These are phyloP conservation scores for Heliocidaris erythrogramma DNA, from an alignment of 35 echinoderm and acorn worm species.

Conservation along the genomic window DNA sequence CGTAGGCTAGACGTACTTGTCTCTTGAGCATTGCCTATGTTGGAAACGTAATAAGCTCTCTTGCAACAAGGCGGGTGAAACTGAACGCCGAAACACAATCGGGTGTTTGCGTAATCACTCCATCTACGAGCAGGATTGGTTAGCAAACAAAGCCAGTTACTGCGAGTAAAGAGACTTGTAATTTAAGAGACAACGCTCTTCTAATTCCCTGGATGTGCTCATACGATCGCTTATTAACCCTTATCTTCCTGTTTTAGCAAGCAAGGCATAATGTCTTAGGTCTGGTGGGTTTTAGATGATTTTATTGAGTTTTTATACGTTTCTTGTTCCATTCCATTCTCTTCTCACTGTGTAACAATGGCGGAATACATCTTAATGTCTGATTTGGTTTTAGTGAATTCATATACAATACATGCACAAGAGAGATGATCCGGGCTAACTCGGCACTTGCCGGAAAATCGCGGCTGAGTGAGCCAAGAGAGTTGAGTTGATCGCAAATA, in stretches of 20 bases:
- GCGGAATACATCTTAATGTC: no score
- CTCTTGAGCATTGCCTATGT: neutral
- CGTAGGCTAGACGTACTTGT: neutral
- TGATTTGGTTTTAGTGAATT: no score
- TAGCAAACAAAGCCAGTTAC: slow-evolving; percentile 9
- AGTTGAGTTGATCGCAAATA: no score
- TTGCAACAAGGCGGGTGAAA: neutral
- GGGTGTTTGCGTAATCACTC: neutral
- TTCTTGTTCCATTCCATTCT: no score
- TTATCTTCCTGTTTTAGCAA: neutral
- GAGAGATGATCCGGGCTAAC: no score
- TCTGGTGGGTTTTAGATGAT: no score
- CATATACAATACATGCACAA: no score
- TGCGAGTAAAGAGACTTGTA: slow-evolving; percentile 2
- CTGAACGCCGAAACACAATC: slow-evolving; percentile 15
- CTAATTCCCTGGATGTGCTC: neutral
- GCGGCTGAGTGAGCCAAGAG: no score
- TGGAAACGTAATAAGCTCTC: neutral
- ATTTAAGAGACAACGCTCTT: neutral
- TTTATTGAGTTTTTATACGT: no score
- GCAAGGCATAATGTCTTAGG: no score
- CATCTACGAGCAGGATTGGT: neutral
- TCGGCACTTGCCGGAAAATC: no score
- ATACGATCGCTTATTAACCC: slow-evolving; percentile 10
- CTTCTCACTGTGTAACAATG: no score